Percentiles rank a stretch among this genome's conserved stretches.
Evolutionary conservation across 2,888 invertebrate species (phyloP).

Genomic region (Alcis repandata): DNA sequence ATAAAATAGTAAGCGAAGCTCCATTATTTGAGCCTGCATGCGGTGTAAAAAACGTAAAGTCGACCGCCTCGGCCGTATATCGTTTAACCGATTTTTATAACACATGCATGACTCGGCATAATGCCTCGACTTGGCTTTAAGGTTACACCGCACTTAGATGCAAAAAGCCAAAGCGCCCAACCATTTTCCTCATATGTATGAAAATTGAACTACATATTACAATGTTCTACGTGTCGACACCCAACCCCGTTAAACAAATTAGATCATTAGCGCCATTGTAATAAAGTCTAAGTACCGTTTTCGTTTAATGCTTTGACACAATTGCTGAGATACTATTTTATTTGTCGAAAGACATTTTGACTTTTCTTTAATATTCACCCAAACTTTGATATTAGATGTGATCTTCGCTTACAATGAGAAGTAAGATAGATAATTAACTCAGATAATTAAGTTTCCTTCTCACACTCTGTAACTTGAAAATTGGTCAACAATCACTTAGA

Average conservation of each 20-base stretch:
- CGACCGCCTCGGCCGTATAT: slow-evolving; percentile 24
- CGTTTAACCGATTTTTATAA: slow-evolving; percentile 37
- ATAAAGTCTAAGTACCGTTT: no score
- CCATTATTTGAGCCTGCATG: slow-evolving; percentile 20
- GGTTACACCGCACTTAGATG: slow-evolving; percentile 5
- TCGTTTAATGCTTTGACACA: not conserved
- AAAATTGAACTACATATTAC: not conserved
- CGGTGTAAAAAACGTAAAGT: slow-evolving; percentile 27
- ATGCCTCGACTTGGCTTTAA: slow-evolving; percentile 9
- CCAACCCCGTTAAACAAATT: not conserved
- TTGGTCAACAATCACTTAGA: no score
- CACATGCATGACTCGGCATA: slow-evolving; percentile 37
- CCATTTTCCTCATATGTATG: not conserved
- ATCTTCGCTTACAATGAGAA: no score
- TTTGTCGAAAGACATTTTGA: not conserved
- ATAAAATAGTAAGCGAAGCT: slow-evolving; percentile 15
- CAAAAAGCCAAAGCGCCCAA: not conserved
- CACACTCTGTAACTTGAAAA: not conserved
- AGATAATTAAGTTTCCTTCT: not conserved
- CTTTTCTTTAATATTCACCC: no score
- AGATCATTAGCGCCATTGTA: not conserved
- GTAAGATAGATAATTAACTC: no score
- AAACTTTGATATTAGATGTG: no score
- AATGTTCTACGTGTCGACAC: not conserved
- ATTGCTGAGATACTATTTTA: not conserved